Conservation (phyloP, 2,797 vertebrate species). For the Ptychadena robeensis region DNA sequence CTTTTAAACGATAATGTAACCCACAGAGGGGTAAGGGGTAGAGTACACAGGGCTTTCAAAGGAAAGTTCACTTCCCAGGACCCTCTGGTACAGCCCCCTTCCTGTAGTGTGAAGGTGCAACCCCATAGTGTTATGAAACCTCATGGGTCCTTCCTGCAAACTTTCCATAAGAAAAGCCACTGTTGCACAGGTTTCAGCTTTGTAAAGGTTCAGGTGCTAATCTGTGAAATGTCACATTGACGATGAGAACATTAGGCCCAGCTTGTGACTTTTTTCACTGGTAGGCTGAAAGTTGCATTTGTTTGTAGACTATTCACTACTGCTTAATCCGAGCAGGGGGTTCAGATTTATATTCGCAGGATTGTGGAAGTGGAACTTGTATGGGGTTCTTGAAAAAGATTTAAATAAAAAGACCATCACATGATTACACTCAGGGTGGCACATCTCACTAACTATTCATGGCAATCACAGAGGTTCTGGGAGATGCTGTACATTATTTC, state of each 20-base stretch:
- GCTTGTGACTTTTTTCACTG: slow-evolving; percentile 55
- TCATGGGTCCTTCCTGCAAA: slow-evolving; percentile 54
- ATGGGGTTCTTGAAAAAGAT: no score
- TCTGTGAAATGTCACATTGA: slow-evolving; percentile 57
- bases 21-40: slow-evolving; percentile 33
- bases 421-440: no score
- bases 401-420: no score
- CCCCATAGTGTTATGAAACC: slow-evolving; percentile 25
- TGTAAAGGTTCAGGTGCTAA: slow-evolving; percentile 53
- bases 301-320: slow-evolving; percentile 7
- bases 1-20: slow-evolving; percentile 47
- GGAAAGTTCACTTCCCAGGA: slow-evolving; percentile 36
- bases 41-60: slow-evolving; percentile 45
- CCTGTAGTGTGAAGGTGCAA: slow-evolving; percentile 32
- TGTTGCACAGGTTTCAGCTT: slow-evolving; percentile 32
- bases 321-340: slow-evolving; percentile 13
- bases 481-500: no score
- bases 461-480: no score
- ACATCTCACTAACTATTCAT: no score
- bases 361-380: no score
- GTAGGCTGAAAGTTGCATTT: slow-evolving; percentile 14
- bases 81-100: slow-evolving; percentile 14
- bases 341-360: background rate
- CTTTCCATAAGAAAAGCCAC: slow-evolving; percentile 48
- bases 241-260: slow-evolving; percentile 55